Evolutionary conservation across 2,797 vertebrate species (phyloP), one percentile per base, ranked within the genome.

Genomic region (Brotula barbata): DNA sequence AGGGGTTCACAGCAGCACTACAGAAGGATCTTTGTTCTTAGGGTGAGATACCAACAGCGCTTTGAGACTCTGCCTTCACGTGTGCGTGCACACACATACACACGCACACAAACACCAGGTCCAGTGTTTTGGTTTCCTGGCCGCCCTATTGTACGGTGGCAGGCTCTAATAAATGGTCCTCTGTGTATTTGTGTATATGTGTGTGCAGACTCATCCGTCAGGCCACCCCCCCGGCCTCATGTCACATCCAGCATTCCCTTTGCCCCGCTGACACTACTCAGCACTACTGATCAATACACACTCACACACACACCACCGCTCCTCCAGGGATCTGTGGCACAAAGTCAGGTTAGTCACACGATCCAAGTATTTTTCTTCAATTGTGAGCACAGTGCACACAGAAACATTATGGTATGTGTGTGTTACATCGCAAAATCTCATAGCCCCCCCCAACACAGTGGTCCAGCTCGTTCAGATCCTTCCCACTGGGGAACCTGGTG

Each of bases 101-200:
- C 47, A 61, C 62, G 58, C 52, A 70, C 57, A 69, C 76, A 63
- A 71, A 77, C 74, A 85, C 74, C 82, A 77, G 60, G 76, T 77
- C 81, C 75, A 80, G 78, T 87, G 86, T 87, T 87, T 86, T 87
- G 85, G 86, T 87, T 89, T 89, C 83, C 85, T 85, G 82, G 81
- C 85, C 56, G 64, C 76, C 81, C 82, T 81, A 85, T 90, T 90
- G 86, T 87, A 76, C 67, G 68, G 71, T 86, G 82, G 80, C 80
- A 83, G 83, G 75, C 85, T 84, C 83, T 87, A 88, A 87, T 87
- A 89, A 88, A 89, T 88, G 81, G 79, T 80, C 81, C 87, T 85
- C 79, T 86, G 87, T 89, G 85, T 80, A 70, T 87, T 75, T 58
- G 41, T 58, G 45, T 50, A n/a, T 62, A 39, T 49, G 63, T 41